Evolutionary conservation across 2,797 vertebrate species (phyloP), one percentile per base, ranked within the genome.

Genomic region (Enteromius paludinosus): DNA sequence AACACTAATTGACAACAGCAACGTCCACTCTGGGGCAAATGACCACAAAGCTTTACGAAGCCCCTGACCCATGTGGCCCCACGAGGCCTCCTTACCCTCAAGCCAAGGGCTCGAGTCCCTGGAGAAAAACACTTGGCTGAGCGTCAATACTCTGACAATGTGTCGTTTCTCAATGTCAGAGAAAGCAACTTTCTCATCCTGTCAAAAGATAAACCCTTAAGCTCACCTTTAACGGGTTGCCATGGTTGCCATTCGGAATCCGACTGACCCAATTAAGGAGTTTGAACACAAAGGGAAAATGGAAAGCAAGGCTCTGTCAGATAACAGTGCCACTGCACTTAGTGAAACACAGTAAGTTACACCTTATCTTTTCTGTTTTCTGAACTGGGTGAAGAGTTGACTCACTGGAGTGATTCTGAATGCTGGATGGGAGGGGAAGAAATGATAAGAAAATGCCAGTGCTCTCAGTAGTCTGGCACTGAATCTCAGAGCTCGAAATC

Each of bases 201-300:
- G 59, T 69, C 77, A 69, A 80, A 80, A 73, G 78, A 71, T 35
- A 74, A 69, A 88, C 82, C 86, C 86, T 66, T 73, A 76, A 90
- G 87, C 86, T 86, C 74, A 49, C 79, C 79, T 64, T 87, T 85
- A 84, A 66, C 52, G 87, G 30, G 83, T 89, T 88, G 73, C 82
- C 17, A 78, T 87, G 84, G 81, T 69, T 78, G 74, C 87, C 61
- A 28, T 33, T 38, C 64, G 41, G 83, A 91, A 92, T 92, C 87
- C 87, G 87, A 92, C 86, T 93, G 88, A 91, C 87, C 88, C 87
- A 91, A 90, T 93, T 92, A 91, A 90, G 82, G 84, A 89, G 82
- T 81, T 80, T 75, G 77, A 78, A 83, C 81, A 88, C 84, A 79
- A 87, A 70, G 54, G 33, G 17, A 68, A 79, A 82, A 77, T 14